Evolutionary conservation across 2,797 vertebrate genomes (phyloP).

Genomic region (Liparis tanakae): DNA sequence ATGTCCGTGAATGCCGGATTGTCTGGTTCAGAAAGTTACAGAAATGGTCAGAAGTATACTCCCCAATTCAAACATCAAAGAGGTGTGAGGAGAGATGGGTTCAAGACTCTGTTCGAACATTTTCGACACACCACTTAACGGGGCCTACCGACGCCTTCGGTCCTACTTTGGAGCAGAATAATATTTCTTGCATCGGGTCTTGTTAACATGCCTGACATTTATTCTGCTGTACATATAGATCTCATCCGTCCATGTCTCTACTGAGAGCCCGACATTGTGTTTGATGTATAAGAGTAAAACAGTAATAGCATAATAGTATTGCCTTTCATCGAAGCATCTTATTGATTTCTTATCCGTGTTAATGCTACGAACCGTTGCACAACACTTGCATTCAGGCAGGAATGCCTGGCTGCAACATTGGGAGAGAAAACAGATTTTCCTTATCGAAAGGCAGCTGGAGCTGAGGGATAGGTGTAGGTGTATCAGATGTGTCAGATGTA

Average conservation of each 20-base stretch:
- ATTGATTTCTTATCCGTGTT: constrained; percentile 27
- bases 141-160: background rate
- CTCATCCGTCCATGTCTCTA: background rate
- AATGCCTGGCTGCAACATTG: constrained; percentile 7
- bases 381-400: constrained; percentile 21
- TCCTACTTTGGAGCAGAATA: background rate
- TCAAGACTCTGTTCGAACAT: background rate
- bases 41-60: background rate
- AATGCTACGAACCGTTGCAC: constrained; percentile 23
- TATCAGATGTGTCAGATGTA: constrained; percentile 65
- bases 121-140: background rate
- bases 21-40: background rate
- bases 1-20: background rate
- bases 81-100: background rate
- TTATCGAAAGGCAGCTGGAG: constrained; percentile 24
- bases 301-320: background rate
- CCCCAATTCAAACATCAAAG: background rate
- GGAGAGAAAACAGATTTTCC: constrained; percentile 36
- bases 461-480: constrained; percentile 50
- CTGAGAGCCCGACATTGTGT: constrained; percentile 6
- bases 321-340: background rate
- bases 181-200: background rate
- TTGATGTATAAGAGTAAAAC: background rate
- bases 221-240: background rate
- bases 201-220: background rate